A percentile compares a stretch with the other conserved stretches of the same genome.
These are phyloP conservation scores for Agraylea sexmaculata DNA, from an alignment of 1,140 invertebrate genomes.

Conservation along the genomic window DNA sequence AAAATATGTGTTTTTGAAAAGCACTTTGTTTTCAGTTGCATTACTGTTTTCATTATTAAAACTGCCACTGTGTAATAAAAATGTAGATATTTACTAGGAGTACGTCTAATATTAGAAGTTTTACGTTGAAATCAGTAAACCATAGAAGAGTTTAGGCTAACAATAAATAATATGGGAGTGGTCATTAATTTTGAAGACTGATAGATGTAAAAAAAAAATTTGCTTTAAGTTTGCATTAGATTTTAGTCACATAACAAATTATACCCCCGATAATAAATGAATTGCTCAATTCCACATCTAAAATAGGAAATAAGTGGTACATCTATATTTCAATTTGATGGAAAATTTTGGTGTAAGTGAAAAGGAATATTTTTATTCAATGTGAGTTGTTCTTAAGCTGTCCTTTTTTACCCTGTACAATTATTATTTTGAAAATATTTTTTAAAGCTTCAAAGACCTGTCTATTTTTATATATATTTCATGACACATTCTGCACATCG, in stretches of 20 bases:
- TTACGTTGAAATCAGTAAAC: slow-evolving; percentile 10
- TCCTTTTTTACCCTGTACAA: too few relatives aligned
- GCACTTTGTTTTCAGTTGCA: slow-evolving; percentile 2
- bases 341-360: too few relatives aligned
- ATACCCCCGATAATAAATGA: slow-evolving; percentile 19
- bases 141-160: slow-evolving; percentile 7
- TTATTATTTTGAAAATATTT: too few relatives aligned
- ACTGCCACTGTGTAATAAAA: background rate
- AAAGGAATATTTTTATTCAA: too few relatives aligned
- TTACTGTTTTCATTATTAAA: slow-evolving; percentile 1
- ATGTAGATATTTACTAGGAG: background rate
- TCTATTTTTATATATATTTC: too few relatives aligned
- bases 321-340: too few relatives aligned
- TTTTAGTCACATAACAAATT: slow-evolving; percentile 18
- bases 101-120: background rate
- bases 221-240: slow-evolving; percentile 30
- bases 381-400: too few relatives aligned
- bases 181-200: slow-evolving; percentile 45
- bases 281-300: slow-evolving; percentile 20
- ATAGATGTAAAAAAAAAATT: slow-evolving; percentile 42
- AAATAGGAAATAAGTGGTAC: slow-evolving; percentile 16
- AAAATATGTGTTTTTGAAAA: slow-evolving; percentile 1
- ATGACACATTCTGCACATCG: too few relatives aligned
- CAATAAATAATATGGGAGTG: slow-evolving; percentile 16
- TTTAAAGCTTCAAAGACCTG: too few relatives aligned